Evolutionary conservation across 2,888 invertebrate genomes (phyloP).

Genomic region (Pachliopta kotzebuea): DNA sequence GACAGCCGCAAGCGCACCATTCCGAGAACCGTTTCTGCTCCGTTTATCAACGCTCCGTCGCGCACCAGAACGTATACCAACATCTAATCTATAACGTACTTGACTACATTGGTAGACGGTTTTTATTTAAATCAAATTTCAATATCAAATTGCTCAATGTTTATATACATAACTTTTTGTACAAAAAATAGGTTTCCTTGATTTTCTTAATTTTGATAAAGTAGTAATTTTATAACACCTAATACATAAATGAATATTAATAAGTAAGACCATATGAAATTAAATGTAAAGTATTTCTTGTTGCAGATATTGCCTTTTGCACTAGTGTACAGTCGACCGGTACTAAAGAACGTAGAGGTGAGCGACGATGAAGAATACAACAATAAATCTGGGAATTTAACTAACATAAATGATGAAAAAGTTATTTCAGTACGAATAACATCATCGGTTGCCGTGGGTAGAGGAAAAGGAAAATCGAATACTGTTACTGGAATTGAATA

Average conservation of each 20-base stretch:
- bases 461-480: constrained; percentile 55
- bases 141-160: background rate
- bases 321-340: constrained; percentile 52
- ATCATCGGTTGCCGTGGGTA: constrained; percentile 80
- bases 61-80: constrained; percentile 29
- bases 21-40: constrained; percentile 44
- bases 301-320: constrained; percentile 58
- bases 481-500: constrained; percentile 34
- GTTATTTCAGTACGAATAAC: constrained; percentile 80
- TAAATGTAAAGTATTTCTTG: too few relatives aligned
- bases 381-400: constrained; percentile 42
- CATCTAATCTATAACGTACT: constrained; percentile 10
- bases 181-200: too few relatives aligned
- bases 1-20: constrained; percentile 45
- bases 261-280: too few relatives aligned
- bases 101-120: constrained; percentile 6
- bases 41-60: constrained; percentile 40
- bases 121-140: constrained; percentile 5
- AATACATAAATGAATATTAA: too few relatives aligned
- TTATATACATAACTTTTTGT: too few relatives aligned
- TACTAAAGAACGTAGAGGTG: constrained; percentile 41
- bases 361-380: constrained; percentile 38
- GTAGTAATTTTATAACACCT: too few relatives aligned
- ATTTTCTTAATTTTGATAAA: too few relatives aligned
- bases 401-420: constrained; percentile 56